Evolutionary conservation across 1,140 invertebrate species (phyloP).

Genomic region (Dinoponera quadriceps): DNA sequence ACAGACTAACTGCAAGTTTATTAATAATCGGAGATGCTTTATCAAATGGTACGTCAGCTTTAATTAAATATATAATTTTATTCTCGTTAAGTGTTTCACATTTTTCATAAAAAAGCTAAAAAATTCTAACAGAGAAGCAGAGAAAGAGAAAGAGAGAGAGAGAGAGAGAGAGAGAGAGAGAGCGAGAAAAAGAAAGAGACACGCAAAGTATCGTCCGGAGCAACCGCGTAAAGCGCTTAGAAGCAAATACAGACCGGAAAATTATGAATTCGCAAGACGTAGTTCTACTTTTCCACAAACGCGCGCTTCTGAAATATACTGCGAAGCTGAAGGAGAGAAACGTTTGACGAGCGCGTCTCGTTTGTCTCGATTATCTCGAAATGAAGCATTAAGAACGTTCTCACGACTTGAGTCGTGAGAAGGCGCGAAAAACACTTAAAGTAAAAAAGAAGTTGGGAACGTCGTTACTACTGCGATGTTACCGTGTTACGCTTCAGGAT

Average conservation of each 20-base stretch:
- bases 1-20: too few relatives aligned
- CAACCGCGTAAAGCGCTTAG: not conserved
- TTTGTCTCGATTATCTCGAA: conserved; percentile 46
- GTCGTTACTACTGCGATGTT: conserved; percentile 30
- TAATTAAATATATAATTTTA: not conserved
- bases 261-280: conserved; percentile 35
- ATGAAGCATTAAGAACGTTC: not conserved
- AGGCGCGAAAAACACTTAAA: conserved; percentile 16
- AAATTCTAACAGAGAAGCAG: not conserved
- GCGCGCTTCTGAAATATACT: not conserved
- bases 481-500: conserved; percentile 50
- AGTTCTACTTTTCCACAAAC: conserved; percentile 17
- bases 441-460: conserved; percentile 20
- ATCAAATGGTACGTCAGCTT: not conserved
- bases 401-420: conserved; percentile 1
- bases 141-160: not conserved
- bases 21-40: too few relatives aligned
- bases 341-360: not conserved
- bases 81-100: not conserved
- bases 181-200: not conserved
- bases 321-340: conserved; percentile 3
- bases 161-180: too few relatives aligned
- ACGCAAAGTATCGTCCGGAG: not conserved
- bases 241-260: conserved; percentile 1
- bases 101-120: not conserved